Base-by-base conservation (phyloP, 2,888 invertebrate species). In the Torymus tubicola region DNA sequence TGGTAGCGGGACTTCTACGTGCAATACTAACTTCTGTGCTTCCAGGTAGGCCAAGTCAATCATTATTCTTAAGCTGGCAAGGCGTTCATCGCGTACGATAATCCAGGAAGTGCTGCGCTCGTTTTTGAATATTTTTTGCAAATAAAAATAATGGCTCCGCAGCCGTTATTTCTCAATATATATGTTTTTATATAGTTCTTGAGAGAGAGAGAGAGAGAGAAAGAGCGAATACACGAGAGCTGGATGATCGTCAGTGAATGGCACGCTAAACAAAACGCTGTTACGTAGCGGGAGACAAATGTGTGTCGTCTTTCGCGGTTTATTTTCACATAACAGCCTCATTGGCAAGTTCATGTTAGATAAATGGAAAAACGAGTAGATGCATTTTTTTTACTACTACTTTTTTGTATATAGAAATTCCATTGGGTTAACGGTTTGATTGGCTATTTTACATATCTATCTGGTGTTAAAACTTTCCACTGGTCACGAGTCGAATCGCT, bases 21-120 rank as follows among this genome's bases (percentile, higher is more conserved):
- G 87, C 87, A 88, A 90, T 91, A 91, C 91, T 91, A 91, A 91
- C 90, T 90, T 89, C 90, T 90, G 90, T 90, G 91, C 91, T 91
- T 91, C 87, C 90, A 91, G 91, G 91, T 90, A 91, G 91, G 91
- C 90, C 89, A 91, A 91, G 88, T 90, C 90, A 90, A 87, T 90
- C 90, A 90, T 91, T 90, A 90, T 90, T 89, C 88, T 88, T 86
- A 84, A 84, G 82, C 84, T 82, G 80, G 80, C 71, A 74, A 71
- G 31, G 42, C 14, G 61, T 67, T 69, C 69, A 70, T 21, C 8
- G 42, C 72, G 50, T 63, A 21, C 63, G 65, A 78, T 76, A 69
- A 31, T 80, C 73, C 42, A 42, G 42, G 10, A 58, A 12, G 3
- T 57, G 16, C 18, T 1, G 4, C 12, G 5, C 14, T 0, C 13